A percentile compares a stretch with the other conserved stretches of the same genome.
These are phyloP conservation scores for Eciton burchellii DNA, from an alignment of 1,140 invertebrate genomes.

Conservation along the genomic window DNA sequence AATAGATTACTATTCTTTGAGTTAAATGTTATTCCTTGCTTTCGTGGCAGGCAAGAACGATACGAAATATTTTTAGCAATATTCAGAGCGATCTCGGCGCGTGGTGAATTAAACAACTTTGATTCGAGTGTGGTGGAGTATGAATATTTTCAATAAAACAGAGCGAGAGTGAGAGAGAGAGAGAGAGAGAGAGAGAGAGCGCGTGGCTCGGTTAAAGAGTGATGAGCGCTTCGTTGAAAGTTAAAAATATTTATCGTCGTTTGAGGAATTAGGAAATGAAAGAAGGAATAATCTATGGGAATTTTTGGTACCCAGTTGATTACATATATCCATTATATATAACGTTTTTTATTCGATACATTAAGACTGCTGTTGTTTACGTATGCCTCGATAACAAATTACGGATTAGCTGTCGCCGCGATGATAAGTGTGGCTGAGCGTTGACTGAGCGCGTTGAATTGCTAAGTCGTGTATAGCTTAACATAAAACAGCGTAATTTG, in stretches of 20 bases:
- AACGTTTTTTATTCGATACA: slow-evolving; percentile 72
- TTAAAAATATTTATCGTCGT: slow-evolving; percentile 65
- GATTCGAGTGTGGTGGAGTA: slow-evolving; percentile 23
- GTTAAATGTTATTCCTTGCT: slow-evolving; percentile 67
- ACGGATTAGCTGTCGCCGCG: slow-evolving; percentile 73
- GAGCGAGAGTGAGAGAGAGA: background rate
- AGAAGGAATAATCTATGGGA: slow-evolving; percentile 70
- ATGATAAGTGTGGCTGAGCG: slow-evolving; percentile 70
- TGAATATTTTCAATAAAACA: slow-evolving; percentile 26
- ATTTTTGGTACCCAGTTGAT: slow-evolving; percentile 68
- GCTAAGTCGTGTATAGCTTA: slow-evolving; percentile 76
- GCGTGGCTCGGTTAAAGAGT: slow-evolving; percentile 10
- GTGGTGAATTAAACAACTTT: slow-evolving; percentile 24
- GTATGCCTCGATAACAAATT: slow-evolving; percentile 76
- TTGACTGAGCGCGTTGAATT: slow-evolving; percentile 76
- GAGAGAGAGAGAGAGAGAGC: slow-evolving; percentile 30
- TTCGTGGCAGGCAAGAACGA: slow-evolving; percentile 35
- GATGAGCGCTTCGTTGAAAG: slow-evolving; percentile 58
- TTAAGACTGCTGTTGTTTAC: slow-evolving; percentile 70
- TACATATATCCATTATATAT: slow-evolving; percentile 72
- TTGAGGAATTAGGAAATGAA: slow-evolving; percentile 57
- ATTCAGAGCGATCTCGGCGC: slow-evolving; percentile 35
- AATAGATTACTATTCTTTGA: slow-evolving; percentile 64
- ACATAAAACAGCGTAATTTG: slow-evolving; percentile 82
- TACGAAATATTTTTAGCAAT: slow-evolving; percentile 57